Evolutionary conservation across 2,888 invertebrate genomes (phyloP).

Genomic region (Dendrolimus pini): DNA sequence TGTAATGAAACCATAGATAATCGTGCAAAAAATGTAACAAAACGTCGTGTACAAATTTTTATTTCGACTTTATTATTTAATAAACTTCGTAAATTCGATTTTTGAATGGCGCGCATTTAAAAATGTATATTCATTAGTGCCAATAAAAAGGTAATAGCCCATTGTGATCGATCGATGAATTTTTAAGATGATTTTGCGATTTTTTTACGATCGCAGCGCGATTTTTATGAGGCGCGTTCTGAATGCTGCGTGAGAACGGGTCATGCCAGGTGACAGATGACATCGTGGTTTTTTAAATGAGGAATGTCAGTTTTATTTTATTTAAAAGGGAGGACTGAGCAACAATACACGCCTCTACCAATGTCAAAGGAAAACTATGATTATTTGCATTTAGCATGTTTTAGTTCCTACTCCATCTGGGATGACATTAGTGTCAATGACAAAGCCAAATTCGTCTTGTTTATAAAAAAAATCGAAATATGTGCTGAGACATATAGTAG

Average conservation of each 20-base stretch:
- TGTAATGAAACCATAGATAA: not conserved
- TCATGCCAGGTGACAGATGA: slow-evolving; percentile 29
- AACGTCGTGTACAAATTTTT: slow-evolving; percentile 66
- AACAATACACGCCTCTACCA: not conserved
- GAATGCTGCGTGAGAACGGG: slow-evolving; percentile 53
- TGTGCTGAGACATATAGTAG: too few species aligned
- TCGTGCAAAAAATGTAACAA: slow-evolving; percentile 30
- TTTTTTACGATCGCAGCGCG: slow-evolving; percentile 64
- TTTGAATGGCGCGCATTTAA: slow-evolving; percentile 35
- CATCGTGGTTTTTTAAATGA: slow-evolving; percentile 14
- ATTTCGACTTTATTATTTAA: slow-evolving; percentile 66
- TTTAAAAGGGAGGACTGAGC: slow-evolving; percentile 1
- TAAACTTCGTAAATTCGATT: slow-evolving; percentile 35
- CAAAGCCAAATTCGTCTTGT: too few species aligned
- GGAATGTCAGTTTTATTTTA: slow-evolving; percentile 6
- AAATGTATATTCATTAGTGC: slow-evolving; percentile 61
- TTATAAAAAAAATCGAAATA: too few species aligned
- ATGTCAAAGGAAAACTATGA: slow-evolving; percentile 7
- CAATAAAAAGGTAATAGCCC: slow-evolving; percentile 66
- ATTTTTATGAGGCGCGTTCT: slow-evolving; percentile 46
- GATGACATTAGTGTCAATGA: too few species aligned
- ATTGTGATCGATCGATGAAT: slow-evolving; percentile 66
- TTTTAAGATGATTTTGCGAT: slow-evolving; percentile 66
- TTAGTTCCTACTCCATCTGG: too few species aligned
- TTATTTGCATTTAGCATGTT: too few species aligned